Percentiles rank a stretch among this genome's conserved stretches.
Conservation (phyloP, 1,140 invertebrate species). For the Aporrectodea caliginosa region DNA sequence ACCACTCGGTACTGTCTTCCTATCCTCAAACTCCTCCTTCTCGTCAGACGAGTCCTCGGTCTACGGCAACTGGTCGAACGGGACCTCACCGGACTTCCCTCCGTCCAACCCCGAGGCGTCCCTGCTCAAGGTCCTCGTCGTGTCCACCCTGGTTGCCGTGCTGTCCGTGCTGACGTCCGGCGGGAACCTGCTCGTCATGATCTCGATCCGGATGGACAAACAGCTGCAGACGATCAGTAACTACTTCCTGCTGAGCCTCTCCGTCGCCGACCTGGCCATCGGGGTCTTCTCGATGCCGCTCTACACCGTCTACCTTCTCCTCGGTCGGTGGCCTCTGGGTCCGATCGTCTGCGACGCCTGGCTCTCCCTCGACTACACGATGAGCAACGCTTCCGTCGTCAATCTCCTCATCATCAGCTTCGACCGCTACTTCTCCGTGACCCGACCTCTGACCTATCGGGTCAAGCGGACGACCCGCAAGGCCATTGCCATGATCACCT, state of each 20-base stretch:
- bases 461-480: slow-evolving; percentile 87
- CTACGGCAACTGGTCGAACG: no score
- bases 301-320: slow-evolving; percentile 51
- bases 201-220: slow-evolving; percentile 88
- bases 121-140: slow-evolving; percentile 3
- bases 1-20: no score
- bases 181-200: slow-evolving; percentile 94
- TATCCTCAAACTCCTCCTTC: no score
- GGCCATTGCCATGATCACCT: slow-evolving; percentile 88
- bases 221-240: slow-evolving; percentile 97
- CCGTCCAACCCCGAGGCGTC: not conserved
- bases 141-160: slow-evolving; percentile 6
- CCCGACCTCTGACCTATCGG: slow-evolving; percentile 90
- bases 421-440: slow-evolving; percentile 81
- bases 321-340: slow-evolving; percentile 54
- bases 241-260: slow-evolving; percentile 76
- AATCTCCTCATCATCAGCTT: slow-evolving; percentile 68
- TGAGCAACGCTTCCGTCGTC: slow-evolving; percentile 56
- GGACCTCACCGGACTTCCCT: not conserved
- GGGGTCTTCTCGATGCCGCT: slow-evolving; percentile 55
- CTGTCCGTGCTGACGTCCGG: slow-evolving; percentile 39
- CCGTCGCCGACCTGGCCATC: slow-evolving; percentile 53
- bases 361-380: slow-evolving; percentile 76
- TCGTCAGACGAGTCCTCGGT: no score
- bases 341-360: slow-evolving; percentile 51